These are phyloP conservation scores for Melanotaenia pygmaea DNA, from an alignment of 2,797 vertebrate species.

Conservation along the genomic window DNA sequence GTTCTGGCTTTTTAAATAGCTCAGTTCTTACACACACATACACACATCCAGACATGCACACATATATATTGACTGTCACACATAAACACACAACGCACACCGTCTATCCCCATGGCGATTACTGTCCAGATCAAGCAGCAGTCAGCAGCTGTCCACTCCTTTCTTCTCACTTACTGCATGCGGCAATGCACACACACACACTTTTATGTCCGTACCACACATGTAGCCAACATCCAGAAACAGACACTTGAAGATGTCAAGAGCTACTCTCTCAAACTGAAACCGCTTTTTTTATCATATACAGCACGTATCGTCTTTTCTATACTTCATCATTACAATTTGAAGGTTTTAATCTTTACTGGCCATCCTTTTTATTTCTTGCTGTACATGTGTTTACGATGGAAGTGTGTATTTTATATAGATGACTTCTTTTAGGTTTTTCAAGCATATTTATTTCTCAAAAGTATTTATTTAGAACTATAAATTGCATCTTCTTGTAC, in stretches of 20 bases:
- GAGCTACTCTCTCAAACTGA: conserved; percentile 41
- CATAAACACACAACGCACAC: conserved; percentile 7
- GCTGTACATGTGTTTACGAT: neutral
- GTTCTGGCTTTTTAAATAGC: conserved; percentile 55
- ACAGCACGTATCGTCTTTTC: neutral
- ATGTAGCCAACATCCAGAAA: conserved; percentile 27
- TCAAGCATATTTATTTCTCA: neutral
- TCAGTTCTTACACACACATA: conserved; percentile 3
- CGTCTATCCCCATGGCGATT: conserved; percentile 23
- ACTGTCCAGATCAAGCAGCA: conserved; percentile 53
- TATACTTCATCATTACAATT: neutral
- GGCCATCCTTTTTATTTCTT: neutral
- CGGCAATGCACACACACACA: conserved; percentile 47
- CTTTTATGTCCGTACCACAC: conserved; percentile 11
- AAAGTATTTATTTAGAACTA: neutral
- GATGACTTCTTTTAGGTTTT: neutral
- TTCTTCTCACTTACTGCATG: conserved; percentile 52
- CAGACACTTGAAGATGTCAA: conserved; percentile 43
- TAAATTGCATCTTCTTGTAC: too few species aligned
- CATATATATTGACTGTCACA: neutral
- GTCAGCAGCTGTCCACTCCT: conserved; percentile 71
- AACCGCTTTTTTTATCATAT: conserved; percentile 28
- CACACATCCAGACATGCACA: conserved; percentile 9
- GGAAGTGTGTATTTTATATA: neutral
- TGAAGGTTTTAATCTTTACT: neutral